Conservation (phyloP, 2,797 vertebrate genomes). For the Scyliorhinus canicula region DNA sequence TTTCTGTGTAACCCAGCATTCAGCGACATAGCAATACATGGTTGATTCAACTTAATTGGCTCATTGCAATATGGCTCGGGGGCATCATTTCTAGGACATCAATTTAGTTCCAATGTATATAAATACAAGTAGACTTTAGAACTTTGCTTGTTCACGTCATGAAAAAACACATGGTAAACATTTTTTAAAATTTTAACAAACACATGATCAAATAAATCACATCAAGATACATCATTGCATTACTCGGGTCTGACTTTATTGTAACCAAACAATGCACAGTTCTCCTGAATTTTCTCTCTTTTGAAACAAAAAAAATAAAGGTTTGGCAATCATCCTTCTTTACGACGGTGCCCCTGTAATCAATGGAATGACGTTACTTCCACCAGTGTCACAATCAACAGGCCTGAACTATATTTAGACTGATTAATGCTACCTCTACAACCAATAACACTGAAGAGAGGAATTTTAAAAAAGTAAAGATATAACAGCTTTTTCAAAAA, state of each 20-base stretch:
- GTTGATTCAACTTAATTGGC: neutral
- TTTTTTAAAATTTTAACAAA: neutral
- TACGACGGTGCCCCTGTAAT: neutral
- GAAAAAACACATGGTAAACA: conserved; percentile 28
- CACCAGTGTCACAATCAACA: conserved; percentile 19
- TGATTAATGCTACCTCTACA: conserved; percentile 25
- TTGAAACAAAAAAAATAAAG: conserved; percentile 1
- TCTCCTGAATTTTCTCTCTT: neutral
- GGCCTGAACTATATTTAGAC: conserved; percentile 18
- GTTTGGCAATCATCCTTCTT: conserved; percentile 1
- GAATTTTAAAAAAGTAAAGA: conserved; percentile 17
- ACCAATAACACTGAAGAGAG: conserved; percentile 25
- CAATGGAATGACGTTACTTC: conserved; percentile 27
- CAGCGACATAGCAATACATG: neutral
- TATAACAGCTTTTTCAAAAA: conserved; percentile 37
- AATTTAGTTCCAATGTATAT: conserved; percentile 12
- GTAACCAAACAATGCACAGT: conserved; percentile 26
- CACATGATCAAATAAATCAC: conserved; percentile 32
- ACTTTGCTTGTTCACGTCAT: neutral
- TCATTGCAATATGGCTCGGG: neutral
- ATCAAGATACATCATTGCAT: neutral
- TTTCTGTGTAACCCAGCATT: neutral
- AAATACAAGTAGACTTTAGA: neutral
- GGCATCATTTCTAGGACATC: neutral
- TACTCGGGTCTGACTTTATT: conserved; percentile 21